Conservation (phyloP, 2,888 invertebrate genomes). For the Pegoplata infirma region DNA sequence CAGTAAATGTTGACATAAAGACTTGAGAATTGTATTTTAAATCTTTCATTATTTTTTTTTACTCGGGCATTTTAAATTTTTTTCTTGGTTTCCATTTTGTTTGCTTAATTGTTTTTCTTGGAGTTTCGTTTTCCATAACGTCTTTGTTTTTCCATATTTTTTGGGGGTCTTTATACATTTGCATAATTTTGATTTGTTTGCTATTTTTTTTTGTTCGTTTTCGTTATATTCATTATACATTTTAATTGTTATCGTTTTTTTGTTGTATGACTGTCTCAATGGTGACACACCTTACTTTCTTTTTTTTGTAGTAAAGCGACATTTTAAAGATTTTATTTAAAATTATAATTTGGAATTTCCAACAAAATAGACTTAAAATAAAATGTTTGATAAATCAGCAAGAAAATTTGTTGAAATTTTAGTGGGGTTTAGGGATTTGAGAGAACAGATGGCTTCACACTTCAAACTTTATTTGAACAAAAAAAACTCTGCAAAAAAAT, state of each 20-base stretch:
- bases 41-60: too few relatives aligned
- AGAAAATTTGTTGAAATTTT: too few relatives aligned
- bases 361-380: too few relatives aligned
- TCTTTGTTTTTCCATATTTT: background rate
- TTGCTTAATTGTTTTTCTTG: background rate
- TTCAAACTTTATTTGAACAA: too few relatives aligned
- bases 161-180: constrained; percentile 6
- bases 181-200: constrained; percentile 37
- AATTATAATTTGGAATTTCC: too few relatives aligned
- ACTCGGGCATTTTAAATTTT: background rate
- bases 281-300: constrained; percentile 44
- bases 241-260: constrained; percentile 31
- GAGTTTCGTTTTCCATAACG: background rate
- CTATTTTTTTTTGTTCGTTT: background rate
- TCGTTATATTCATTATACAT: constrained; percentile 12
- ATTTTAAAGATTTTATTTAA: too few relatives aligned
- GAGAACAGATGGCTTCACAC: too few relatives aligned
- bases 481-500: too few relatives aligned
- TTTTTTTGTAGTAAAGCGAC: constrained; percentile 14
- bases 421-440: too few relatives aligned
- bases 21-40: too few relatives aligned
- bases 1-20: too few relatives aligned
- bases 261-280: constrained; percentile 20
- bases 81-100: background rate
- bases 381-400: too few relatives aligned